Percentiles rank a stretch among this genome's conserved stretches.
phyloP scores from a whole-genome alignment of 2,888 invertebrate genomes.

The Monoplex corrugatus region DNA sequence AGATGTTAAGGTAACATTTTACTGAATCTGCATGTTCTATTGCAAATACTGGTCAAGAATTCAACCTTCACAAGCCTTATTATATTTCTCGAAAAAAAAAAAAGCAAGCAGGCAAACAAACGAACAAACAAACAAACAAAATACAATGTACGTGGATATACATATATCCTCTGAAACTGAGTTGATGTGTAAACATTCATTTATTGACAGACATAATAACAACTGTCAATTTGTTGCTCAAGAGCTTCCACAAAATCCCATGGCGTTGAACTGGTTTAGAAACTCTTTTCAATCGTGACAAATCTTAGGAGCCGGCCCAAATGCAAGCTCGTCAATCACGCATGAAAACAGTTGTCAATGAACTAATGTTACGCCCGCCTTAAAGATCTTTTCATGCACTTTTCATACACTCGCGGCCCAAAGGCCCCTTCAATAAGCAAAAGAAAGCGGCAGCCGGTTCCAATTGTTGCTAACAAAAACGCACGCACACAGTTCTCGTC shows the following conservation, averaged over 20 bases:
- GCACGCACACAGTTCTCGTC: background rate
- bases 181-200: too few species aligned
- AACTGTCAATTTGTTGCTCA: background rate
- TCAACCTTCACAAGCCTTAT: too few species aligned
- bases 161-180: too few species aligned
- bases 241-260: background rate
- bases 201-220: too few species aligned
- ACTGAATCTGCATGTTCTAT: too few species aligned
- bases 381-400: constrained; percentile 14
- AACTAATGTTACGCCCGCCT: background rate
- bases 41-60: too few species aligned
- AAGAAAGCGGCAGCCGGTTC: background rate
- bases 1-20: too few species aligned
- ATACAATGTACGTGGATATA: too few species aligned
- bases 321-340: background rate
- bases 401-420: background rate
- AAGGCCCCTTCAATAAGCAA: background rate
- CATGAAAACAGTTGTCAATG: background rate
- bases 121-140: too few species aligned
- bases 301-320: background rate
- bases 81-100: too few species aligned
- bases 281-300: background rate
- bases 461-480: background rate
- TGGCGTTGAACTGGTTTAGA: background rate
- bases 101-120: too few species aligned